Percentiles rank a stretch among this genome's conserved stretches.
Evolutionary conservation across 2,113 vertebrate genomes (phyloP).

Genomic region (Pseudorectes ferrugineus): DNA sequence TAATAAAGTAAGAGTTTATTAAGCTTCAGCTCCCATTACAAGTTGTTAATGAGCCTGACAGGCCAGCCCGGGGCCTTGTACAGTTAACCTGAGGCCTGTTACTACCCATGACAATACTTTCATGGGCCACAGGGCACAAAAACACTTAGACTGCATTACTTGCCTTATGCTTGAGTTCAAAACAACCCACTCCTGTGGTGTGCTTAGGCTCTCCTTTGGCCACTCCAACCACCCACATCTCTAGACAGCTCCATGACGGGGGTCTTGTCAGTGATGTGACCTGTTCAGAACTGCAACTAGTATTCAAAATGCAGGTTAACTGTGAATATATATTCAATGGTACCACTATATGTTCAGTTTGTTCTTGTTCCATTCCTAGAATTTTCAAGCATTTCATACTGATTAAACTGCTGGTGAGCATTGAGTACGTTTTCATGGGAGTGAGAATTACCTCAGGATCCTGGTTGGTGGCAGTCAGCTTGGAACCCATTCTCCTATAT

Average conservation of each 20-base stretch:
- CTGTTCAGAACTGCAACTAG: background rate
- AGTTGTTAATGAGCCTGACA: fast-evolving
- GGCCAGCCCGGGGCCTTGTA: too few species aligned
- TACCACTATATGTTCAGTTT: background rate
- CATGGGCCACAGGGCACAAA: background rate
- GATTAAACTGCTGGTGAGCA: background rate
- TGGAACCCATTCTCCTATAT: background rate
- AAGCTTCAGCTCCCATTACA: background rate
- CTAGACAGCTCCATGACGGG: background rate
- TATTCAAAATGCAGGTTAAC: background rate
- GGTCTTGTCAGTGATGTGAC: background rate
- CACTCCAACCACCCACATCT: too few species aligned
- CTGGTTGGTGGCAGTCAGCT: background rate
- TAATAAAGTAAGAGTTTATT: background rate
- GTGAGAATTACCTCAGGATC: background rate
- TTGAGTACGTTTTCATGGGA: background rate
- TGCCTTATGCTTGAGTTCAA: background rate
- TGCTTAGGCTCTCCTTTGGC: background rate
- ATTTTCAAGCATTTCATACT: background rate
- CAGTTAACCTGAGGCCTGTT: background rate
- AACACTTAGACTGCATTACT: background rate
- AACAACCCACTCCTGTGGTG: fast-evolving
- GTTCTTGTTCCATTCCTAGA: background rate
- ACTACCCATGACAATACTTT: background rate
- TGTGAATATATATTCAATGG: background rate